These are phyloP conservation scores for Aldrovandia affinis DNA, from an alignment of 2,797 vertebrate species.

Conservation along the genomic window DNA sequence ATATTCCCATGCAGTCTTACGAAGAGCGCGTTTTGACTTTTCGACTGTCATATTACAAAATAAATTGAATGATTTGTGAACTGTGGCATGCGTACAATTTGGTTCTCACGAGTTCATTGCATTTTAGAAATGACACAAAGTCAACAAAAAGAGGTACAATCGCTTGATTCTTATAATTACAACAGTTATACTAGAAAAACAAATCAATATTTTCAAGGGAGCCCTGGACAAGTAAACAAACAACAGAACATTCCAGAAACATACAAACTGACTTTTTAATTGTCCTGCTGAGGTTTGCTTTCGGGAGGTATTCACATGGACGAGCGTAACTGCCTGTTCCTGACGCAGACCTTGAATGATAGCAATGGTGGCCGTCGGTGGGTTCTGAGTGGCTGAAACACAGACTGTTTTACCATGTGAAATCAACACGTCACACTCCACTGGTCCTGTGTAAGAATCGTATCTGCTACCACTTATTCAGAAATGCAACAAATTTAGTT, in stretches of 20 bases:
- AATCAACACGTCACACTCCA: slow-evolving; percentile 64
- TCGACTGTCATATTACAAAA: not conserved
- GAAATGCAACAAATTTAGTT: slow-evolving; percentile 77
- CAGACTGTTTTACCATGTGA: slow-evolving; percentile 46
- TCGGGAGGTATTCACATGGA: slow-evolving; percentile 55
- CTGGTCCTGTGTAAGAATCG: slow-evolving; percentile 59
- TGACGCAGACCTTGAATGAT: slow-evolving; percentile 24
- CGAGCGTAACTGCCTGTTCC: slow-evolving; percentile 46
- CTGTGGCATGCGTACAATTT: not conserved
- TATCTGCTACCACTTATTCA: slow-evolving; percentile 84
- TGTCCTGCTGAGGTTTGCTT: slow-evolving; percentile 60
- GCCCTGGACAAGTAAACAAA: slow-evolving; percentile 51
- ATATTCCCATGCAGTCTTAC: slow-evolving; percentile 52
- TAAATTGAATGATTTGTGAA: slow-evolving; percentile 1
- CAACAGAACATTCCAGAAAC: slow-evolving; percentile 53
- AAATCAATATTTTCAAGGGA: slow-evolving; percentile 42
- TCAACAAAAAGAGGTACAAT: not conserved
- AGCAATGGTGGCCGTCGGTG: slow-evolving; percentile 31
- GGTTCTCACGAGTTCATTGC: not conserved
- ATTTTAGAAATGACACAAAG: not conserved
- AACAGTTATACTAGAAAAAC: slow-evolving; percentile 45
- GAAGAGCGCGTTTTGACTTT: slow-evolving; percentile 11
- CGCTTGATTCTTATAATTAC: slow-evolving; percentile 31
- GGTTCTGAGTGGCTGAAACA: slow-evolving; percentile 43
- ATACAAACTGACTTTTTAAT: slow-evolving; percentile 62